Percentiles rank a stretch among this genome's conserved stretches.
phyloP scores from a whole-genome alignment of 2,888 invertebrate genomes.

The Aradus depressus region DNA sequence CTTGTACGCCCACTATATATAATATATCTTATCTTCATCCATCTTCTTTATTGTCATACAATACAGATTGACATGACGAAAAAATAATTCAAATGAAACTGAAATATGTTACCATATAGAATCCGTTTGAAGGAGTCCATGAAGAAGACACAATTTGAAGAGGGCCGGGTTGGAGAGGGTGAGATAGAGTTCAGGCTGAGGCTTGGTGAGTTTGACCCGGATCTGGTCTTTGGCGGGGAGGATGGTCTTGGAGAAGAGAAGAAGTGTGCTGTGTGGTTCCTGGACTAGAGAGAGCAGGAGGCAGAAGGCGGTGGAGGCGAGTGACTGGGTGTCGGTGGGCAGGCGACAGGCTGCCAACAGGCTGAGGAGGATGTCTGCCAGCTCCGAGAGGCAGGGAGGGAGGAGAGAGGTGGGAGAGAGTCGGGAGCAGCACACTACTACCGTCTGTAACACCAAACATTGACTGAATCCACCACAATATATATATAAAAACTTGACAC shows the following conservation, averaged over 20 bases:
- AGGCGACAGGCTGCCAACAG: slow-evolving; percentile 9
- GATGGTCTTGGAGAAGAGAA: slow-evolving; percentile 25
- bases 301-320: slow-evolving; percentile 22
- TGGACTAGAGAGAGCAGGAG: slow-evolving; percentile 21
- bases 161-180: slow-evolving; percentile 8
- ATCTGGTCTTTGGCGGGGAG: slow-evolving; percentile 12
- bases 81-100: background rate
- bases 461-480: too few relatives aligned
- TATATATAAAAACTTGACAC: too few relatives aligned
- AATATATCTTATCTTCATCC: too few relatives aligned
- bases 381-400: slow-evolving; percentile 20
- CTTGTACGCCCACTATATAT: too few relatives aligned
- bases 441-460: slow-evolving; percentile 7
- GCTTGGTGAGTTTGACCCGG: slow-evolving; percentile 12
- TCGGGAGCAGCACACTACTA: background rate
- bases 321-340: slow-evolving; percentile 13
- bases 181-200: slow-evolving; percentile 14
- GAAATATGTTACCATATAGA: slow-evolving; percentile 3
- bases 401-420: slow-evolving; percentile 4
- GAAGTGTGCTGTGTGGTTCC: slow-evolving; percentile 20
- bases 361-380: slow-evolving; percentile 20
- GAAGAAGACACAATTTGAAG: slow-evolving; percentile 17
- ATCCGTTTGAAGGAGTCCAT: slow-evolving; percentile 21
- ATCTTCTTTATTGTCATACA: background rate
- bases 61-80: background rate